Evolutionary conservation across 2,797 vertebrate genomes (phyloP).

Genomic region (Esox lucius): DNA sequence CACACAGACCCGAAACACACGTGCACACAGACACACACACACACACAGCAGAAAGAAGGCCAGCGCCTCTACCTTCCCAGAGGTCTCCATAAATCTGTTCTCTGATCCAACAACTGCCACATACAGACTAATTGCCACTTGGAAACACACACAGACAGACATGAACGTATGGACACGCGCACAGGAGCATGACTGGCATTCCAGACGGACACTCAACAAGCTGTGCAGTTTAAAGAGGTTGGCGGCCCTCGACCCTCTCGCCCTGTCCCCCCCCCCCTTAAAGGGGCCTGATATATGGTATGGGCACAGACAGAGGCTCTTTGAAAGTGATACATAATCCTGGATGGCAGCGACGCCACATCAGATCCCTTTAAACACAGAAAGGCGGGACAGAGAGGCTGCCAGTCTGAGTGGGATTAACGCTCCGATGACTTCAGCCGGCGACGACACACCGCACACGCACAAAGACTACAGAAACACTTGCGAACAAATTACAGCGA

Average conservation of each 20-base stretch:
- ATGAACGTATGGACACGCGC: not conserved
- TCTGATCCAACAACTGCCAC: conserved; percentile 57
- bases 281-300: conserved; percentile 49
- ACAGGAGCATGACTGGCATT: conserved; percentile 61
- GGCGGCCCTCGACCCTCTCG: not conserved
- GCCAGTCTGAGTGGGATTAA: conserved; percentile 69
- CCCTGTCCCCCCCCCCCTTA: conserved; percentile 1
- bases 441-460: conserved; percentile 32
- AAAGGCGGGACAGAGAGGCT: conserved; percentile 50
- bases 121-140: not conserved
- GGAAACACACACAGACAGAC: not conserved
- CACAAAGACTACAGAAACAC: conserved; percentile 13
- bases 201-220: conserved; percentile 65
- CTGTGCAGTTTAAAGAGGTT: conserved; percentile 33
- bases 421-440: conserved; percentile 52
- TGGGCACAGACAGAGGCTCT: conserved; percentile 67
- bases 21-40: too few relatives aligned
- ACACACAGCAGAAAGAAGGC: conserved; percentile 54
- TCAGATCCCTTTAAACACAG: conserved; percentile 67
- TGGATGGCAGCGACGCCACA: conserved; percentile 71
- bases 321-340: conserved; percentile 77
- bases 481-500: not conserved
- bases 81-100: conserved; percentile 67
- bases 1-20: too few relatives aligned
- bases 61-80: conserved; percentile 48